Conservation (phyloP, 2,888 invertebrate species). For the Xanthia icteritia region DNA sequence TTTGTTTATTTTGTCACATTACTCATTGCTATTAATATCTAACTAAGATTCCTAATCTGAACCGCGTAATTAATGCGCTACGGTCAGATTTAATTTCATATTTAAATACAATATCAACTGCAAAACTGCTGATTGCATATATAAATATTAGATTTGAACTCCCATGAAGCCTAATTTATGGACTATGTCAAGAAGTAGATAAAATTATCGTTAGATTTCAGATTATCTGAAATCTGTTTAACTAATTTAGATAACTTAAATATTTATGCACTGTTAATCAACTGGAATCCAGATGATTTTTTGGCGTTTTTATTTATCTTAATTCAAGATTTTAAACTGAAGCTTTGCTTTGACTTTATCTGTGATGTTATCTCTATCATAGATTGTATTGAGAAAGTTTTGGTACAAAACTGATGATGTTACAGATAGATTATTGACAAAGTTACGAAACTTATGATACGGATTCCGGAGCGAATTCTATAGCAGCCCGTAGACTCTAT, state of each 20-base stretch:
- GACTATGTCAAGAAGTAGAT: slow-evolving; percentile 15
- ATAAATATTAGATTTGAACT: not conserved
- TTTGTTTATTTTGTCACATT: not conserved
- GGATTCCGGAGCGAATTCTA: not conserved
- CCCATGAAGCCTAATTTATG: not conserved
- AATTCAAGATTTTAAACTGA: not conserved
- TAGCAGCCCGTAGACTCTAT: slow-evolving; percentile 1
- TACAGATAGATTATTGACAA: not conserved
- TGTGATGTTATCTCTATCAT: not conserved
- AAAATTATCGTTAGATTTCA: not conserved
- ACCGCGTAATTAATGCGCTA: not conserved
- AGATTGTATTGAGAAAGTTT: not conserved
- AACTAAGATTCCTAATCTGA: not conserved
- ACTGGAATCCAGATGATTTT: not conserved
- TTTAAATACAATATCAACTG: not conserved
- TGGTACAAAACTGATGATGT: not conserved
- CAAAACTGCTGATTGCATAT: not conserved
- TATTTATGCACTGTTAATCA: not conserved
- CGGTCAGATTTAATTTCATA: not conserved
- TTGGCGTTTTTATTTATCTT: not conserved
- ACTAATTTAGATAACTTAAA: not conserved
- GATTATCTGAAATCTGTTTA: not conserved
- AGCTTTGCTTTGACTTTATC: not conserved
- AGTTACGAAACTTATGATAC: not conserved
- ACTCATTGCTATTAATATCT: not conserved